These are phyloP conservation scores for Neodiprion pinetum DNA, from an alignment of 1,140 invertebrate genomes.

Conservation along the genomic window DNA sequence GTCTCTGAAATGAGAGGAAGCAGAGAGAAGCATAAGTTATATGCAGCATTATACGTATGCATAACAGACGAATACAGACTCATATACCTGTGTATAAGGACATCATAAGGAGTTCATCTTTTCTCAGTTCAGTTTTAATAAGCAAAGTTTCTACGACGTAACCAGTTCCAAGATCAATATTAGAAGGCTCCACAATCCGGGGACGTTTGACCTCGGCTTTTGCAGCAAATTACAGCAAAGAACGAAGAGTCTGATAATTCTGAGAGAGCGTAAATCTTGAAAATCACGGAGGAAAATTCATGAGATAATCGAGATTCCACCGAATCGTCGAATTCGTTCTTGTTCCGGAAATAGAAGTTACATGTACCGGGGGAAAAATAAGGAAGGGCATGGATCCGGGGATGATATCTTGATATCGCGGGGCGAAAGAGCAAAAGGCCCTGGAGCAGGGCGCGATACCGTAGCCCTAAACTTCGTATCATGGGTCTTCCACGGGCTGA, in stretches of 20 bases:
- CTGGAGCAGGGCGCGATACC: conserved; percentile 17
- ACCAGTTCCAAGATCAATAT: conserved; percentile 5
- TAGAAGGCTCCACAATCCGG: neutral
- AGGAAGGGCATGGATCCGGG: too few relatives aligned
- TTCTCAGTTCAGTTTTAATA: conserved; percentile 3
- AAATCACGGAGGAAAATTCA: too few relatives aligned
- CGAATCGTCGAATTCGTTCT: too few relatives aligned
- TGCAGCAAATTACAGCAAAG: neutral
- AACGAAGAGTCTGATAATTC: neutral
- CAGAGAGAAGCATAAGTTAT: too few relatives aligned
- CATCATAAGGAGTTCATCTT: neutral
- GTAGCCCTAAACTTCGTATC: conserved; percentile 24
- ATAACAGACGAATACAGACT: neutral
- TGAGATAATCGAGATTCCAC: too few relatives aligned
- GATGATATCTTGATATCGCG: too few relatives aligned
- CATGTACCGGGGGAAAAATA: neutral
- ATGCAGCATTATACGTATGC: neutral
- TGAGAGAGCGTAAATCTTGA: too few relatives aligned
- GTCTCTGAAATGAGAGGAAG: too few relatives aligned
- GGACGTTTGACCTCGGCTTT: neutral
- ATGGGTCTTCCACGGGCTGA: conserved; percentile 19
- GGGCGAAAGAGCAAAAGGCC: neutral
- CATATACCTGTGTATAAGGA: neutral
- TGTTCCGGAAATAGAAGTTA: too few relatives aligned
- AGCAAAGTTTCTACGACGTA: neutral